phyloP scores from a whole-genome alignment of 2,113 vertebrate species.

The Laterallus jamaicensis region DNA sequence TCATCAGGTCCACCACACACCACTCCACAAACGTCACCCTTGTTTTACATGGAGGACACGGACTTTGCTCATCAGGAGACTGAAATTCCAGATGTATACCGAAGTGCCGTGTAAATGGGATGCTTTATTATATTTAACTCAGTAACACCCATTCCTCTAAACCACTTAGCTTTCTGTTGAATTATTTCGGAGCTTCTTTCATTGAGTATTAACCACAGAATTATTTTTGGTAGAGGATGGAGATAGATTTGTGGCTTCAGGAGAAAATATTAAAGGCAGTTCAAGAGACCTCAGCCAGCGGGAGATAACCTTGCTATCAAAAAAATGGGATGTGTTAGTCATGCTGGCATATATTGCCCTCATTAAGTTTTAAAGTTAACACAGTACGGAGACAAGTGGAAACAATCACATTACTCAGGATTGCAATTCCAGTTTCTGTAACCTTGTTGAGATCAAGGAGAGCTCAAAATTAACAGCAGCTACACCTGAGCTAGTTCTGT shows the following conservation, averaged over 20 bases:
- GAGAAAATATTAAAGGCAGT: not conserved
- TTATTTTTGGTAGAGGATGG: not conserved
- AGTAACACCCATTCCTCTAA: not conserved
- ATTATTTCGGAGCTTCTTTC: not conserved
- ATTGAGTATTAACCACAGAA: not conserved
- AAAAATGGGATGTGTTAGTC: not conserved
- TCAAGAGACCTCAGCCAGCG: not conserved
- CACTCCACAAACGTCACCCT: not conserved
- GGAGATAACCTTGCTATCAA: not conserved
- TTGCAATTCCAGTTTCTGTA: not conserved
- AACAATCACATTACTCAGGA: not conserved
- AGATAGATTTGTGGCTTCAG: not conserved
- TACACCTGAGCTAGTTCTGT: not conserved
- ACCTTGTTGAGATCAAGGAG: not conserved
- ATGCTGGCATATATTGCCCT: not conserved
- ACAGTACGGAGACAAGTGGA: not conserved
- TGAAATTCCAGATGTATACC: not conserved
- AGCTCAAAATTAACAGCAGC: not conserved
- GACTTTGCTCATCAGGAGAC: not conserved
- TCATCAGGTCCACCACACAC: not conserved
- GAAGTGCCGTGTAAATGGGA: not conserved
- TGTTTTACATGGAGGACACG: not conserved
- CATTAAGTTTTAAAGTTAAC: not conserved
- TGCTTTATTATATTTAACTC: not conserved
- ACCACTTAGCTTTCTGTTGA: accelerated